Evolutionary conservation across 2,888 invertebrate genomes (phyloP).

Genomic region (Neoascia interrupta): DNA sequence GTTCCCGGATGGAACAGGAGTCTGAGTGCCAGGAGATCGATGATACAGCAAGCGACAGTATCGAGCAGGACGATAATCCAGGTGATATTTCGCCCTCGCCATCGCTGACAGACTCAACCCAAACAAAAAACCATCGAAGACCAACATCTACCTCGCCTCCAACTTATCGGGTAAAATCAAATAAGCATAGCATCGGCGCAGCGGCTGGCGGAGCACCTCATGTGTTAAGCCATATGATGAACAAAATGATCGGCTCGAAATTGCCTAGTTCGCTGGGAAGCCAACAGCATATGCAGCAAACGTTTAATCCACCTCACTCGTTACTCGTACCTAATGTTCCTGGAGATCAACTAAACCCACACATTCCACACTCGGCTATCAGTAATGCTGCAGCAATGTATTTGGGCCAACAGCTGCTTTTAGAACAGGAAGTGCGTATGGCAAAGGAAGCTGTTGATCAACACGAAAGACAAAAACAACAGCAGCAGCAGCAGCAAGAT

Average conservation of each 20-base stretch:
- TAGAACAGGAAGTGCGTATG: slow-evolving; percentile 89
- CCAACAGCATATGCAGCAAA: slow-evolving; percentile 82
- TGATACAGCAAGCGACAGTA: slow-evolving; percentile 85
- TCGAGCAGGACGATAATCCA: slow-evolving; percentile 81
- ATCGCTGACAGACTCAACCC: slow-evolving; percentile 70
- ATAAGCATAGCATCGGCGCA: slow-evolving; percentile 7
- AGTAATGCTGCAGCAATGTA: slow-evolving; percentile 87
- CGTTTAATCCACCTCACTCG: slow-evolving; percentile 82
- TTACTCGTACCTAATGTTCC: slow-evolving; percentile 80
- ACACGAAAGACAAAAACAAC: slow-evolving; percentile 81
- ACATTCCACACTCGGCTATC: slow-evolving; percentile 83
- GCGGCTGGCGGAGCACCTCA: slow-evolving; percentile 79
- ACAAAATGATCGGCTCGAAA: slow-evolving; percentile 83
- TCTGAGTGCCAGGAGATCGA: slow-evolving; percentile 88
- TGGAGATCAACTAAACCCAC: slow-evolving; percentile 74
- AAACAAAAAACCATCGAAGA: slow-evolving; percentile 31
- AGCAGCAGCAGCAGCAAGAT: slow-evolving; percentile 81
- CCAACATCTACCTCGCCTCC: slow-evolving; percentile 31
- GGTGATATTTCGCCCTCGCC: slow-evolving; percentile 75
- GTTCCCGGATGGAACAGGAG: slow-evolving; percentile 90
- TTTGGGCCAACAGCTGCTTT: slow-evolving; percentile 88
- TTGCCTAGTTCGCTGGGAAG: slow-evolving; percentile 81
- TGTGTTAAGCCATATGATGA: slow-evolving; percentile 84
- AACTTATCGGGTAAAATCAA: slow-evolving; percentile 18
- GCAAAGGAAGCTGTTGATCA: slow-evolving; percentile 84